Evolutionary conservation across 2,888 invertebrate genomes (phyloP), one percentile per base, ranked within the genome.

Genomic region (Tortrix viridana): DNA sequence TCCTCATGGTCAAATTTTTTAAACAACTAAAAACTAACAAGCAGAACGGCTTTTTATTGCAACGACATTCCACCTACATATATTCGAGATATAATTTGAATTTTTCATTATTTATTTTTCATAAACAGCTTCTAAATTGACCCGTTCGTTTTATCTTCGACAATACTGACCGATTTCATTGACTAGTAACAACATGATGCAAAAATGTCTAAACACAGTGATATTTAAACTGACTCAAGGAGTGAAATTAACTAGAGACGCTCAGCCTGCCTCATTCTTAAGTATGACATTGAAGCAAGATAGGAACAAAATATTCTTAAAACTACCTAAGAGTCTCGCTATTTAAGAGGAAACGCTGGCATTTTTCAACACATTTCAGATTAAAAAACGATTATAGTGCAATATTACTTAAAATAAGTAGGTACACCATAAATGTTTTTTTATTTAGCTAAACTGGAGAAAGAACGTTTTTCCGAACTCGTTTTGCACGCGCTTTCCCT

Each of bases 161-260:
- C 18, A 57, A 57, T 62, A 62, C 62, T 62, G 62, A 62, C 62
- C 62, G 62, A 53, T 57, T 19, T 49, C 22, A 22, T 49, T 62
- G 62, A 62, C 62, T 62, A 62, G 62, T 32, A 32, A 3, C 12
- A 32, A 32, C 12, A 32, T 32, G 32, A 32, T 32, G 2, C 12
- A 37, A 47, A 59, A 59, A 58, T 41, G 46, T 52, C 46, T 57
- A 37, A 44, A 22, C 20, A 49, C 49, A 20, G 43, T 3, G 32
- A 26, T 23, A 20, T 19, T 32, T n/a, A n/a, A n/a, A 41, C 32
- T 12, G 9, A 32, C 32, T 32, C 12, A 32, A 9, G 32, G 12
- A 12, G 32, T 32, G 32, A 32, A 12, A 32, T 32, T 32, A 32
- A 12, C 32, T 32, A 32, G 32, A 32, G 32, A 12, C 32, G 7